A percentile compares a stretch with the other conserved stretches of the same genome.
Conservation (phyloP, 2,888 invertebrate genomes). For the Yponomeuta plumbellus region DNA sequence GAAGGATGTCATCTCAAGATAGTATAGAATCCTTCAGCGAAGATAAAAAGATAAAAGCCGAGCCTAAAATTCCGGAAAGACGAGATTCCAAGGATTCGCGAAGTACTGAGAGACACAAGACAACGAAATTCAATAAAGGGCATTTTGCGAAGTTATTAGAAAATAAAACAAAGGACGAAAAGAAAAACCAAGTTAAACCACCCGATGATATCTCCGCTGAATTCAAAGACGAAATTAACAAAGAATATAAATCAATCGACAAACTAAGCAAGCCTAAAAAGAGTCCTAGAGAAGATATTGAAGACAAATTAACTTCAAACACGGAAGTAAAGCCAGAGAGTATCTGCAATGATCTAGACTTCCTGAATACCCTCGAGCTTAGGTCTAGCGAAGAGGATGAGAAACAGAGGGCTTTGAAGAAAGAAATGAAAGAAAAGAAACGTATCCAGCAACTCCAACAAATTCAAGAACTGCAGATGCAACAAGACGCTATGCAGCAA, state of each 20-base stretch:
- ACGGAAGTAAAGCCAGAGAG: conserved; percentile 43
- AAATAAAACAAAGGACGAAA: conserved; percentile 78
- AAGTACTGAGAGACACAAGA: conserved; percentile 58
- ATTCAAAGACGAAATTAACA: conserved; percentile 45
- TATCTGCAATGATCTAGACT: conserved; percentile 74
- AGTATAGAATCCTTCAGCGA: conserved; percentile 75
- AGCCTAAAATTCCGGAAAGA: conserved; percentile 73
- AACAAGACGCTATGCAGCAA: conserved; percentile 62
- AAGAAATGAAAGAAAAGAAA: conserved; percentile 76
- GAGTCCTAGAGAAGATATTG: conserved; percentile 42
- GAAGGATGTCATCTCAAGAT: conserved; percentile 88
- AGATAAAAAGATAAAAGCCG: conserved; percentile 79
- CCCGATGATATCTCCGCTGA: conserved; percentile 52
- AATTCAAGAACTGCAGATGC: conserved; percentile 70
- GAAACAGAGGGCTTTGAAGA: conserved; percentile 70
- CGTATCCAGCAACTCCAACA: conserved; percentile 68
- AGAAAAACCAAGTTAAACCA: conserved; percentile 72
- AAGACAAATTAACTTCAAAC: conserved; percentile 37
- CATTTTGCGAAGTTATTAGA: conserved; percentile 76
- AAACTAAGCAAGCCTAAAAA: conserved; percentile 45
- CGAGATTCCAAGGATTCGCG: conserved; percentile 83
- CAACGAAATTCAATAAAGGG: conserved; percentile 77
- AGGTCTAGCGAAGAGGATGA: conserved; percentile 78
- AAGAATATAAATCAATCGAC: conserved; percentile 39
- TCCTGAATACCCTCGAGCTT: conserved; percentile 75